Evolutionary conservation across 2,113 vertebrate species (phyloP).

Genomic region (Motacilla alba): DNA sequence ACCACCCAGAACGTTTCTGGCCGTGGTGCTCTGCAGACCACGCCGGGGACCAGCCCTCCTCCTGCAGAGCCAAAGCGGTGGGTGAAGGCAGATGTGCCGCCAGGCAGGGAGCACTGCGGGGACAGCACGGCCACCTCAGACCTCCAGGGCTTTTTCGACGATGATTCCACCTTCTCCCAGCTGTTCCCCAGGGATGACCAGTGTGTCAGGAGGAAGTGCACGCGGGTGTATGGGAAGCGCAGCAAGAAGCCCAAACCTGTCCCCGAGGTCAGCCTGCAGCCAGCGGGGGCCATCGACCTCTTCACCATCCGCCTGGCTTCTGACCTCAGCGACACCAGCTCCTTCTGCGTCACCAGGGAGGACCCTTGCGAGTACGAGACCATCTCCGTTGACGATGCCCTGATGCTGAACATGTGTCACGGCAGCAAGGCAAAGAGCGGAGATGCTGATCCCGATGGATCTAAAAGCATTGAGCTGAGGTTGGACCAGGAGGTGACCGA

Average conservation of each 20-base stretch:
- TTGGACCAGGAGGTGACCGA: neutral
- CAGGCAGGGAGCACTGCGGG: neutral
- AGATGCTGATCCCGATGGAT: neutral
- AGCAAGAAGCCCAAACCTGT: constrained; percentile 74
- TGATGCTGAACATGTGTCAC: constrained; percentile 84
- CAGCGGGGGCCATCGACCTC: neutral
- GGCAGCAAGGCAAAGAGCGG: constrained; percentile 60
- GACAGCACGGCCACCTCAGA: constrained; percentile 26
- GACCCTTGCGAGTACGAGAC: constrained; percentile 80
- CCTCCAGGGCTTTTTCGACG: constrained; percentile 79
- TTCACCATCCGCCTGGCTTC: constrained; percentile 14
- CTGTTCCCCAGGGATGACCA: constrained; percentile 86
- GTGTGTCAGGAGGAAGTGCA: constrained; percentile 83
- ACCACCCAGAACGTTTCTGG: neutral
- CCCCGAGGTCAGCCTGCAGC: neutral
- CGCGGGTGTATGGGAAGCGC: constrained; percentile 87
- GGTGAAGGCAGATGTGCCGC: accelerated
- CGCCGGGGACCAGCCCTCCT: neutral
- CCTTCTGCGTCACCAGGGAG: constrained; percentile 70
- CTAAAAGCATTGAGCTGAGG: neutral
- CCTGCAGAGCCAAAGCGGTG: neutral
- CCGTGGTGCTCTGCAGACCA: neutral
- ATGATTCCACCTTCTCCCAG: constrained; percentile 86
- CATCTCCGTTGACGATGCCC: constrained; percentile 80
- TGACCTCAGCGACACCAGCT: constrained; percentile 69